Conservation (phyloP, 2,888 invertebrate genomes). For the Tiliacea aurago region DNA sequence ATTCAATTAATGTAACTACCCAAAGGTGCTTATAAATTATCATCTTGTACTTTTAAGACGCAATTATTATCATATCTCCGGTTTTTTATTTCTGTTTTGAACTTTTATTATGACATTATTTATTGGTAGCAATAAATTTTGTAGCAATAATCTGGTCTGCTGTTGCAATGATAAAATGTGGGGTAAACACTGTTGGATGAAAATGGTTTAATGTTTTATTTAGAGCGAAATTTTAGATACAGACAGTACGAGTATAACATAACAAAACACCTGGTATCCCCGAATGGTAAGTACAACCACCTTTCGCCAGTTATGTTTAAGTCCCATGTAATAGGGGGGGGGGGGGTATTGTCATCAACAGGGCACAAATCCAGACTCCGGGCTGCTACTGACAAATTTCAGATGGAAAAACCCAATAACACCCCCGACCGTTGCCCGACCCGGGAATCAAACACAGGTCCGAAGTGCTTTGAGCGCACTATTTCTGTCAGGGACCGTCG, state of each 20-base stretch:
- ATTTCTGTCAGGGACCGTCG: too few relatives aligned
- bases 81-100: constrained; percentile 41
- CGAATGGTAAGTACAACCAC: background rate
- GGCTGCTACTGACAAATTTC: background rate
- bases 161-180: constrained; percentile 29
- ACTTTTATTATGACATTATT: constrained; percentile 59
- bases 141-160: constrained; percentile 20
- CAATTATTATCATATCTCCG: constrained; percentile 56
- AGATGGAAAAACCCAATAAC: too few relatives aligned
- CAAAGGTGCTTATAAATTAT: constrained; percentile 63
- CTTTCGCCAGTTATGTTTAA: background rate
- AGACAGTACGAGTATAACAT: too few relatives aligned
- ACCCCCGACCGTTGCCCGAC: too few relatives aligned
- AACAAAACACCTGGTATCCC: background rate
- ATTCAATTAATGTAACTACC: constrained; percentile 67
- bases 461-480: too few relatives aligned
- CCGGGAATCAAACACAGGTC: too few relatives aligned
- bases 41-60: constrained; percentile 43
- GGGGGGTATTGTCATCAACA: background rate
- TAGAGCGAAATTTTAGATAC: background rate
- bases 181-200: background rate
- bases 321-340: background rate
- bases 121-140: constrained; percentile 56
- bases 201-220: background rate
- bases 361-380: background rate